A percentile compares a stretch with the other conserved stretches of the same genome.
phyloP scores from a whole-genome alignment of 2,888 invertebrate species.

The Eupeodes latifasciatus region DNA sequence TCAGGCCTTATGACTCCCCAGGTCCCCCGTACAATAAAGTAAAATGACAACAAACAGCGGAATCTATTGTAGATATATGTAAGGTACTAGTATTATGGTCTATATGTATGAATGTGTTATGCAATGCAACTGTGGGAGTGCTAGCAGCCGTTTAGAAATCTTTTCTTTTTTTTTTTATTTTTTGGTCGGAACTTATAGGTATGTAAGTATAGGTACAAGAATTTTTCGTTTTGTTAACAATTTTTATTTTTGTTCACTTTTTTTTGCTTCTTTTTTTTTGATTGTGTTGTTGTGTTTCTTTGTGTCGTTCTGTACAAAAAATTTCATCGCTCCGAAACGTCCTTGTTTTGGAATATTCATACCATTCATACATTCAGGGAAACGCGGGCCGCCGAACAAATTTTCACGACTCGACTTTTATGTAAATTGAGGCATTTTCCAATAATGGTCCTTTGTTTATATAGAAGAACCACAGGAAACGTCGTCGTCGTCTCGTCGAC shows the following conservation, averaged over 20 bases:
- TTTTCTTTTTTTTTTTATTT: background rate
- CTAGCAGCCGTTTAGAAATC: constrained; percentile 56
- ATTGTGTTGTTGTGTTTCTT: constrained; percentile 23
- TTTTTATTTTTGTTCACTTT: constrained; percentile 35
- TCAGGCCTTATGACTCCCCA: background rate
- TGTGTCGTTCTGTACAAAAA: constrained; percentile 30
- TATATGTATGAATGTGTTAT: background rate
- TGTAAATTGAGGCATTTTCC: constrained; percentile 76
- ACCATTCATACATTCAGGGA: constrained; percentile 33
- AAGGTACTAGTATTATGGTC: no score
- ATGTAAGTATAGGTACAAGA: background rate
- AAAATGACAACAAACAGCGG: constrained; percentile 60
- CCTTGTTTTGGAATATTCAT: constrained; percentile 54
- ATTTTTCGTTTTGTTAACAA: constrained; percentile 23
- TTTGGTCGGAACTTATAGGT: background rate
- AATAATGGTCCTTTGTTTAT: constrained; percentile 67
- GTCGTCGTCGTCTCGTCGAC: constrained; percentile 43
- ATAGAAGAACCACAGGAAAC: constrained; percentile 49
- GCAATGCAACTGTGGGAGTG: constrained; percentile 48
- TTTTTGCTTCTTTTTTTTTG: constrained; percentile 30
- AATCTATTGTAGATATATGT: constrained; percentile 43
- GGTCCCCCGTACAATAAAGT: constrained; percentile 20
- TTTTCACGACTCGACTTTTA: constrained; percentile 69
- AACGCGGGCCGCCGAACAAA: constrained; percentile 47
- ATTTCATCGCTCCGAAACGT: constrained; percentile 57